Evolutionary conservation across 1,140 invertebrate genomes (phyloP).

Genomic region (Nephila pilipes): DNA sequence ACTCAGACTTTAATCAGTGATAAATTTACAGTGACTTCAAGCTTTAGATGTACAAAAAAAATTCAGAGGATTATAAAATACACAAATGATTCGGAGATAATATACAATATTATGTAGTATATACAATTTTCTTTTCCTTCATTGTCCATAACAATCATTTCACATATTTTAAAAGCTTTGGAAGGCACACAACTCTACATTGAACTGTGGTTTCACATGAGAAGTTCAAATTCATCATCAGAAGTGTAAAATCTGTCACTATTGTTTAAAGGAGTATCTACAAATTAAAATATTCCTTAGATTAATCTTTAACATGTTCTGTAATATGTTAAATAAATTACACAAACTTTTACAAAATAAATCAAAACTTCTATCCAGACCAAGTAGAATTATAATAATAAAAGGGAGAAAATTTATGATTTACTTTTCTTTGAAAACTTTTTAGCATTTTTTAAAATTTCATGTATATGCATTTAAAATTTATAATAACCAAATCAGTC

Average conservation of each 20-base stretch:
- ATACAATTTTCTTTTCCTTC: neutral
- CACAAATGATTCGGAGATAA: neutral
- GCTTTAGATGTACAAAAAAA: conserved; percentile 8
- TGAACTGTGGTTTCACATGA: neutral
- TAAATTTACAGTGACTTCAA: conserved; percentile 7
- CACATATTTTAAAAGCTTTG: conserved; percentile 1
- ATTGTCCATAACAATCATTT: neutral
- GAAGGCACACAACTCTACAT: conserved; percentile 29
- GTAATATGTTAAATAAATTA: too few species aligned
- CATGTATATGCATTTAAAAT: too few species aligned
- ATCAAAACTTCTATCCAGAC: too few species aligned
- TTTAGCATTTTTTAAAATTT: too few species aligned
- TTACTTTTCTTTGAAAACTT: too few species aligned
- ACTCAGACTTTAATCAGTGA: neutral
- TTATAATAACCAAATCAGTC: too few species aligned
- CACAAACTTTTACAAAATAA: too few species aligned
- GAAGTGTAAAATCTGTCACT: conserved; percentile 58
- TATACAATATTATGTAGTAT: neutral
- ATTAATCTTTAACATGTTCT: neutral
- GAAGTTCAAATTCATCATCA: conserved; percentile 70
- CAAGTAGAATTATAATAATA: too few species aligned
- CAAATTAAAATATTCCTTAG: neutral
- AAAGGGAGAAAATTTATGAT: too few species aligned
- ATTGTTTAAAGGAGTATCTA: conserved; percentile 28
- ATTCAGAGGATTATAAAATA: neutral